A percentile compares a stretch with the other conserved stretches of the same genome.
phyloP scores from a whole-genome alignment of 2,888 invertebrate genomes.

The Lepidochitona cinerea region DNA sequence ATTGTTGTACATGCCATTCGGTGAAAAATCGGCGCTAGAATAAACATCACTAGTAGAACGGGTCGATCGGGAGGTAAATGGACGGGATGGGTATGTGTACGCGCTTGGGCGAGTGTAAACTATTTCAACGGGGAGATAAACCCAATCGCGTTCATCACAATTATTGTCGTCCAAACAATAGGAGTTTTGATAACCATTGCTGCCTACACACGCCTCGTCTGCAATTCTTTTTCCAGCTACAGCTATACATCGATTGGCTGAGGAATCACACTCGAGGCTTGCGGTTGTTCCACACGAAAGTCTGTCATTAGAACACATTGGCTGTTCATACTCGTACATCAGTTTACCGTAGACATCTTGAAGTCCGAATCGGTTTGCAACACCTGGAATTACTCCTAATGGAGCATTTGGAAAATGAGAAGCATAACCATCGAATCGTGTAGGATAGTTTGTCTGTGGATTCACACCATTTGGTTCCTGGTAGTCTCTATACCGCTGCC shows the following conservation, averaged over 20 bases:
- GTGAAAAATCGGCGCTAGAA: constrained; percentile 23
- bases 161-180: constrained; percentile 54
- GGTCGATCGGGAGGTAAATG: constrained; percentile 43
- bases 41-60: constrained; percentile 48
- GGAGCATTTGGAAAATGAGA: constrained; percentile 34
- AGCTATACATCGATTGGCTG: neutral
- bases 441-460: neutral
- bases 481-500: constrained; percentile 37
- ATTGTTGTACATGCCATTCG: neutral
- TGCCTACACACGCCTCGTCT: neutral
- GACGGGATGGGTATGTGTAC: constrained; percentile 43
- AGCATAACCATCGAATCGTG: neutral
- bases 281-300: constrained; percentile 17
- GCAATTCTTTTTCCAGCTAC: neutral
- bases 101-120: constrained; percentile 51
- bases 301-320: neutral
- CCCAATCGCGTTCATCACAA: constrained; percentile 56
- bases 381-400: constrained; percentile 44
- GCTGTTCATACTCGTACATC: constrained; percentile 34
- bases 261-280: constrained; percentile 14
- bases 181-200: constrained; percentile 40
- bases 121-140: constrained; percentile 54
- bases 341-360: constrained; percentile 27
- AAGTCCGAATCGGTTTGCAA: constrained; percentile 46
- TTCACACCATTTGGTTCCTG: neutral